A percentile compares a stretch with the other conserved stretches of the same genome.
phyloP scores from a whole-genome alignment of 1,140 invertebrate species.

The Drosophila bipectinata region DNA sequence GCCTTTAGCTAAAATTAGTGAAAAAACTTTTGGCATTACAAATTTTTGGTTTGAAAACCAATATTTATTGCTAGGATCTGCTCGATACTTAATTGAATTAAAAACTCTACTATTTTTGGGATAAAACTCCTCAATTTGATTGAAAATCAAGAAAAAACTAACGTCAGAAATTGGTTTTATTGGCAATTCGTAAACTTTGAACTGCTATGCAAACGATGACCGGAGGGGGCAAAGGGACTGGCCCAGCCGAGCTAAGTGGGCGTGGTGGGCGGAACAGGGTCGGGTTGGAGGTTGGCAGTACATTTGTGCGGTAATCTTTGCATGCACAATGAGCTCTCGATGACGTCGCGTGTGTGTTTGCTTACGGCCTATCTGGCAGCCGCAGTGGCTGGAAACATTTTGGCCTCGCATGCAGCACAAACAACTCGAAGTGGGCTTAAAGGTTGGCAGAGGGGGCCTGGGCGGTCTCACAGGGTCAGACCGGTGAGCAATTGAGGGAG shows the following conservation, averaged over 20 bases:
- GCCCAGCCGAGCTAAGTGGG: background rate
- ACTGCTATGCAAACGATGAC: constrained; percentile 17
- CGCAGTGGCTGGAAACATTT: constrained; percentile 58
- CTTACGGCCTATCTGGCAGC: constrained; percentile 58
- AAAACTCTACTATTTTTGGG: background rate
- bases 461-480: constrained; percentile 2
- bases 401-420: constrained; percentile 59
- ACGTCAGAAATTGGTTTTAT: constrained; percentile 42
- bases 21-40: too few relatives aligned
- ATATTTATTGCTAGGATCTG: too few relatives aligned
- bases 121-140: background rate
- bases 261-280: background rate
- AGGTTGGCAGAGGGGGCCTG: background rate
- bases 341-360: constrained; percentile 51
- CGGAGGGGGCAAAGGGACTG: background rate
- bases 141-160: background rate
- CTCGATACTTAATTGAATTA: too few relatives aligned
- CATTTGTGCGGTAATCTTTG: constrained; percentile 73
- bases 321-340: constrained; percentile 67
- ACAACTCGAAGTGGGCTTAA: constrained; percentile 47
- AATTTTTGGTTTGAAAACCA: too few relatives aligned
- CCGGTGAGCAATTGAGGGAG: constrained; percentile 8
- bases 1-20: too few relatives aligned
- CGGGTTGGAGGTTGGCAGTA: constrained; percentile 12
- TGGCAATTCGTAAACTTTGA: constrained; percentile 54